These are phyloP conservation scores for Tuta absoluta DNA, from an alignment of 2,888 invertebrate genomes.

Conservation along the genomic window DNA sequence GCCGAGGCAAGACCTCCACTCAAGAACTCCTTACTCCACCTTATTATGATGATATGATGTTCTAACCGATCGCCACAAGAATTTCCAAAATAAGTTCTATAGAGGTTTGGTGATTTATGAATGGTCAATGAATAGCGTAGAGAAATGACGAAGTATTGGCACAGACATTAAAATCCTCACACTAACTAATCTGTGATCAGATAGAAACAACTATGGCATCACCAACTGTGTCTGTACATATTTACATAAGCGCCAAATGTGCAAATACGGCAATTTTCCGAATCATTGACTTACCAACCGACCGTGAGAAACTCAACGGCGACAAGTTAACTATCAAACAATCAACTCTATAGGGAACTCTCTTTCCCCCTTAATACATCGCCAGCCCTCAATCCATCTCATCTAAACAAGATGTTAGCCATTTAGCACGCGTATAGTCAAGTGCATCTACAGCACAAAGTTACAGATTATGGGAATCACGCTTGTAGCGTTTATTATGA, in stretches of 20 bases:
- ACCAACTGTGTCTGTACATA: not conserved
- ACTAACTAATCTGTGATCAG: no score
- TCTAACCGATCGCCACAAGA: no score
- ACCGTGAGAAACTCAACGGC: conserved; percentile 60
- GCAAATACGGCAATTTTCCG: conserved; percentile 15
- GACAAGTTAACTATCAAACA: conserved; percentile 41
- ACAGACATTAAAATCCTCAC: not conserved
- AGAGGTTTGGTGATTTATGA: no score
- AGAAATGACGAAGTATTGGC: no score
- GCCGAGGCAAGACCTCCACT: no score
- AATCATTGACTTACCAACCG: conserved; percentile 37
- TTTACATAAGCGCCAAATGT: conserved; percentile 15
- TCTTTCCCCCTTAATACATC: conserved; percentile 15
- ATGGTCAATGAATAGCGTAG: no score
- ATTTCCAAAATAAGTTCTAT: no score
- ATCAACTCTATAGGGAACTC: conserved; percentile 41
- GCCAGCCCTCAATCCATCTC: conserved; percentile 47
- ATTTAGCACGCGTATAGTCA: conserved; percentile 59
- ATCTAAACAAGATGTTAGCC: conserved; percentile 69
- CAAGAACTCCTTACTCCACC: no score
- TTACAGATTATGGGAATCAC: conserved; percentile 79
- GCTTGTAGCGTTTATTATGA: conserved; percentile 41
- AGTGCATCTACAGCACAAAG: conserved; percentile 70
- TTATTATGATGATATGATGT: no score
- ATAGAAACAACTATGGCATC: no score